Conservation (phyloP, 1,140 invertebrate genomes). For the Zaprionus nigranus region DNA sequence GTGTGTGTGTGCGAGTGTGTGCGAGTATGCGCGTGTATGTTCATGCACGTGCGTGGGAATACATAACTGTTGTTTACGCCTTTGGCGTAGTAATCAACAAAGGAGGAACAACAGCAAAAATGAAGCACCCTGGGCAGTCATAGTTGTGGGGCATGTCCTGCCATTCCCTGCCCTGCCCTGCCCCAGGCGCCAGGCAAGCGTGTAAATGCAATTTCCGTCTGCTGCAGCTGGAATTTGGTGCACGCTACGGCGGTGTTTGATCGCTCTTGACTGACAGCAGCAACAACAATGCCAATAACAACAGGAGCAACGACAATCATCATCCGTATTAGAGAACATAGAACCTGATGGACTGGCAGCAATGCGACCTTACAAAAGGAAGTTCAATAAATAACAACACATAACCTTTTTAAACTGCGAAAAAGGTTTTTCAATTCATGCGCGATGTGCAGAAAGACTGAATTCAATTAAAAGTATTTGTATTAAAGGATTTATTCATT, state of each 20-base stretch:
- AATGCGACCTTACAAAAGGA: not conserved
- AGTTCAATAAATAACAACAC: conserved; percentile 13
- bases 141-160: conserved; percentile 20
- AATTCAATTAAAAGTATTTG: not conserved
- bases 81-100: conserved; percentile 52
- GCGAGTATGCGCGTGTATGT: conserved; percentile 16
- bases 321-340: conserved; percentile 2
- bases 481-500: no score
- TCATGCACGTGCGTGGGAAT: conserved; percentile 8
- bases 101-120: not conserved
- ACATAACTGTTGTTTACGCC: conserved; percentile 34
- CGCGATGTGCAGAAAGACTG: not conserved
- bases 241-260: conserved; percentile 19
- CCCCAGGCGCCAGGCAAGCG: conserved; percentile 44
- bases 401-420: not conserved
- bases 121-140: conserved; percentile 3
- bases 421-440: not conserved
- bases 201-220: conserved; percentile 79
- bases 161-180: conserved; percentile 9
- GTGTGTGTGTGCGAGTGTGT: conserved; percentile 22
- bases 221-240: conserved; percentile 72
- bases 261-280: conserved; percentile 43
- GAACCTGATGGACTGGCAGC: not conserved
- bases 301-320: conserved; percentile 3
- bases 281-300: not conserved